A percentile compares a stretch with the other conserved stretches of the same genome.
phyloP scores from a whole-genome alignment of 2,888 invertebrate genomes.

The Troides aeacus region DNA sequence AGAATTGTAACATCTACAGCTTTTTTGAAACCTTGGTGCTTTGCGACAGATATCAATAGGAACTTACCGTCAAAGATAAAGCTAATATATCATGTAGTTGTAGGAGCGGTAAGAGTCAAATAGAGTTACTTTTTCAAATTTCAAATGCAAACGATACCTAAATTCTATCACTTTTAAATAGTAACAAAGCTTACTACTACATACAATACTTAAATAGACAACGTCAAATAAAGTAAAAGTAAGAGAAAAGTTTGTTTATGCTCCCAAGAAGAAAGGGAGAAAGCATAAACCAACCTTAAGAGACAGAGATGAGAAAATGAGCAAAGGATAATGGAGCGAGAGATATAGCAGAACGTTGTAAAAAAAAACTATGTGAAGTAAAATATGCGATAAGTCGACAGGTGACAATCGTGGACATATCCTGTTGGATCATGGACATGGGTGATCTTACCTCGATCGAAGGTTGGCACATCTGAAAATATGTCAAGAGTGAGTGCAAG shows the following conservation, averaged over 20 bases:
- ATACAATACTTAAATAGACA: constrained; percentile 2
- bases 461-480: constrained; percentile 71
- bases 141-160: no score
- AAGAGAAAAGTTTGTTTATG: constrained; percentile 8
- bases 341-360: constrained; percentile 31
- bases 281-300: constrained; percentile 16
- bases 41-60: no score
- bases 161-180: constrained; percentile 10
- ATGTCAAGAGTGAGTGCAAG: constrained; percentile 60
- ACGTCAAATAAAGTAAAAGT: constrained; percentile 1
- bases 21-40: no score
- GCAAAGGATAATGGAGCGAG: constrained; percentile 26
- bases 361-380: constrained; percentile 30
- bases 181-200: neutral
- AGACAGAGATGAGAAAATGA: constrained; percentile 20
- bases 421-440: constrained; percentile 59
- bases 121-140: no score
- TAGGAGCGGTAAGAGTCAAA: no score
- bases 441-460: constrained; percentile 72
- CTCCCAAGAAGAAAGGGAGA: neutral
- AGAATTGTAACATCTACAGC: neutral
- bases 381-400: constrained; percentile 17
- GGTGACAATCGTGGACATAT: constrained; percentile 67
- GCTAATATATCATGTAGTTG: no score
- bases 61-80: no score